Conservation (phyloP, 2,113 vertebrate genomes). For the Cervus canadensis region DNA sequence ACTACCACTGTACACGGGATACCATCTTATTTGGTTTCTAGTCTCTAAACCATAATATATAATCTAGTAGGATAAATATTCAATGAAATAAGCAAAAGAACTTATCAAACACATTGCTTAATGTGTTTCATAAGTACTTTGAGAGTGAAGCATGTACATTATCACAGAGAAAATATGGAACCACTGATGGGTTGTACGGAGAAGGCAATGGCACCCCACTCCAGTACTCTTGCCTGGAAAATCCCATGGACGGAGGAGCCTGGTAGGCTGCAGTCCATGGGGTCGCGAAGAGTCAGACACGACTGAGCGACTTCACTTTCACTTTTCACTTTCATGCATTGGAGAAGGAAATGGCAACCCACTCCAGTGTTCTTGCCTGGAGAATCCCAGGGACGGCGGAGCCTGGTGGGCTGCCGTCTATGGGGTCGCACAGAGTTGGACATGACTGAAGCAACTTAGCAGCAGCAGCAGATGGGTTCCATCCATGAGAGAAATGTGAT, state of each 20-base stretch:
- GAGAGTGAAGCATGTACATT: background rate
- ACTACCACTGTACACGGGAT: background rate
- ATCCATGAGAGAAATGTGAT: background rate
- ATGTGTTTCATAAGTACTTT: background rate
- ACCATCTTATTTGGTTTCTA: background rate
- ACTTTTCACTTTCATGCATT: background rate
- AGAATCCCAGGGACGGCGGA: background rate
- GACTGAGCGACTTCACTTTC: background rate
- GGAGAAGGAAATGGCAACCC: background rate
- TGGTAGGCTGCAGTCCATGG: background rate
- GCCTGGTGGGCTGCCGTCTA: fast-evolving
- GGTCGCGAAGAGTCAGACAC: background rate
- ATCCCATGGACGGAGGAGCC: background rate
- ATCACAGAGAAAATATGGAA: background rate
- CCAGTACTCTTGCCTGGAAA: background rate
- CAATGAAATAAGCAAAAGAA: background rate
- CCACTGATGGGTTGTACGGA: background rate
- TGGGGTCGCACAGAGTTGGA: background rate
- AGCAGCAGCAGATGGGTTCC: background rate
- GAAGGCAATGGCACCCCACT: background rate
- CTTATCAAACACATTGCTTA: background rate
- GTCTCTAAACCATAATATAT: background rate
- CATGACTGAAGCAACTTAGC: fast-evolving
- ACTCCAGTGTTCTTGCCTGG: background rate
- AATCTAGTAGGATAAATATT: background rate